These are phyloP conservation scores for Phaenicophaeus curvirostris DNA, from an alignment of 2,797 vertebrate genomes.

Conservation along the genomic window DNA sequence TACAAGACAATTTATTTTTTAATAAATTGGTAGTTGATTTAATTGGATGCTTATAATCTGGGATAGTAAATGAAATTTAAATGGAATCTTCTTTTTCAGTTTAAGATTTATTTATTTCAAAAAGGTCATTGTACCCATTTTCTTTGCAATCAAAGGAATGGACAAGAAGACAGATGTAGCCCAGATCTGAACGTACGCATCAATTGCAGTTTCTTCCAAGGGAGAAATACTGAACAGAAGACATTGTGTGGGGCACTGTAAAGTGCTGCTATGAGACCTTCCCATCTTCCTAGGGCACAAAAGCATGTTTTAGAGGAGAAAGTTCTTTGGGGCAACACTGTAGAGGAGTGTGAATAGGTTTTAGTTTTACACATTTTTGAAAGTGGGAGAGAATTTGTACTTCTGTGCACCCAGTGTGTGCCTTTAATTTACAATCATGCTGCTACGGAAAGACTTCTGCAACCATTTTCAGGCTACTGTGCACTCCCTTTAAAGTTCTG, in stretches of 20 bases:
- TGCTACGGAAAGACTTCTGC: not conserved
- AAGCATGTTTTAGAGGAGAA: not conserved
- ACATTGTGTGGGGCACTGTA: not conserved
- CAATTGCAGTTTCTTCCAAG: not conserved
- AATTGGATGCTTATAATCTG: not conserved
- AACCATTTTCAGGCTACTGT: not conserved
- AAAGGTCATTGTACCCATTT: not conserved
- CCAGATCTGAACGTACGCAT: not conserved
- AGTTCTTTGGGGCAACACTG: not conserved
- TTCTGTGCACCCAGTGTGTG: not conserved
- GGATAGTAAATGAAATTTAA: not conserved
- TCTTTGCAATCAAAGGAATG: not conserved
- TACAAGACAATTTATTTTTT: not conserved
- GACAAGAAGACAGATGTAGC: not conserved
- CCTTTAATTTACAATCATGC: not conserved
- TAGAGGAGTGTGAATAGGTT: not conserved
- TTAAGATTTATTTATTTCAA: not conserved
- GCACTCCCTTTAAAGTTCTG: not conserved
- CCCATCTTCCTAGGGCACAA: not conserved
- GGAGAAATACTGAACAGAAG: not conserved
- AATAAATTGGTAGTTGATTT: not conserved
- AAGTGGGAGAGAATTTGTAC: not conserved
- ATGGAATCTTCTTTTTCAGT: not conserved
- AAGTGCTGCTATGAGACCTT: accelerated
- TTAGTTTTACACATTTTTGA: not conserved